Evolutionary conservation across 1,140 invertebrate genomes (phyloP), one percentile per base, ranked within the genome.

Genomic region (Drosophila oshimai): DNA sequence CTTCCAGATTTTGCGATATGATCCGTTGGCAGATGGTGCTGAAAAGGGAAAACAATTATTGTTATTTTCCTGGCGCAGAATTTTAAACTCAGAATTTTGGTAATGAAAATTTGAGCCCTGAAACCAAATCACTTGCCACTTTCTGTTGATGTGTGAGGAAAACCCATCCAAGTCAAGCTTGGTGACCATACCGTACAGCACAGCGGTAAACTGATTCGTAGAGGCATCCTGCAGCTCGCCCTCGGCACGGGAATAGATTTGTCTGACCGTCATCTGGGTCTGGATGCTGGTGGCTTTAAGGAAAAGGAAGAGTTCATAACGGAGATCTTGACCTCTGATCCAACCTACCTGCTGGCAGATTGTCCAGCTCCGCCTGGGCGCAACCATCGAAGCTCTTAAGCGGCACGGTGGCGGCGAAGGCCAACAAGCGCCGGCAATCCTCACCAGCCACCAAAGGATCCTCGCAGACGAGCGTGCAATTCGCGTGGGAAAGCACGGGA

Each of bases 121-220:
- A n/a, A n/a, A n/a, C 18, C 13, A 31, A 13, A 44, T 0, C n/a
- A 77, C 60, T 67, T 78, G 51, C 89, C 89, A 90, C 24, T 73
- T 89, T 12, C 68, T 87, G 13, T 69, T 72, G 24, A 90, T 57
- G 39, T 83, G 47, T 42, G 45, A 60, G 15, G 61, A 50, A 4
- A 81, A 68, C 6, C 93, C 92, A 71, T 93, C 92, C 12, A 93
- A 74, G 70, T 93, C 92, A 6, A 93, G 88, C 10, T 91, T 75
- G 12, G 90, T 92, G 1, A 93, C 65, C 64, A 91, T 87, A 5
- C 79, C 92, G 71, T 91, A 92, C 10, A 93, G 47, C 2, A 93
- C 74, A 4, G 90, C 91, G 4, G 92, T 92, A 64, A 93, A 93
- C 39, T 92, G 90, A 0, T 74, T 70, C 2, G 37, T 70, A n/a